phyloP scores from a whole-genome alignment of 1,140 invertebrate genomes.

The Aleiodes sp. region DNA sequence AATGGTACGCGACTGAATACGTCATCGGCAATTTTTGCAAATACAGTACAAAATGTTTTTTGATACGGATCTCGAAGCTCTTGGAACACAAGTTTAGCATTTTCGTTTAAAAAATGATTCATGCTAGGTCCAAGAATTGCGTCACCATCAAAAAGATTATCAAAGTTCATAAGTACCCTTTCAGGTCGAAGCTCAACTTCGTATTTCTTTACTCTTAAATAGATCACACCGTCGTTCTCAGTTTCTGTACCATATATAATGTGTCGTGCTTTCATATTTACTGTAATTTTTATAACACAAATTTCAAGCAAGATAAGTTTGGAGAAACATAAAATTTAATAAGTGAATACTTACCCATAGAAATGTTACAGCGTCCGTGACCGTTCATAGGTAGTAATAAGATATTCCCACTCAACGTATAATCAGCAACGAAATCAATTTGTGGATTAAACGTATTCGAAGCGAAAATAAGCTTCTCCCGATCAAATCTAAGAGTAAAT shows the following conservation, averaged over 20 bases:
- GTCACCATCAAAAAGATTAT: slow-evolving; percentile 72
- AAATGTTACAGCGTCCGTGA: slow-evolving; percentile 74
- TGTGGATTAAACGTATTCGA: slow-evolving; percentile 56
- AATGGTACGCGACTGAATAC: slow-evolving; percentile 73
- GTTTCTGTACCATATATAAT: slow-evolving; percentile 69
- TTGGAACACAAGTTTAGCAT: slow-evolving; percentile 73
- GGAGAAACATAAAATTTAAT: neutral
- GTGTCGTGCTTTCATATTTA: slow-evolving; percentile 70
- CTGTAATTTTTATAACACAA: slow-evolving; percentile 52
- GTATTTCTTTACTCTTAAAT: slow-evolving; percentile 71
- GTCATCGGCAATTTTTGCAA: slow-evolving; percentile 70
- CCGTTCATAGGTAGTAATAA: slow-evolving; percentile 77
- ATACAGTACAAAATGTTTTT: slow-evolving; percentile 70
- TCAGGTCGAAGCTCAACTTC: slow-evolving; percentile 68
- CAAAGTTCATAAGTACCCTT: slow-evolving; percentile 68
- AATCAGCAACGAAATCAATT: slow-evolving; percentile 72
- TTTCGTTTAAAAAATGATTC: slow-evolving; percentile 72
- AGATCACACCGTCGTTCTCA: slow-evolving; percentile 68
- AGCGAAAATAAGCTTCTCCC: slow-evolving; percentile 63
- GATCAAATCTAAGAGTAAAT: slow-evolving; percentile 48
- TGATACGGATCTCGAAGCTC: slow-evolving; percentile 73
- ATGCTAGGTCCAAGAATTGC: slow-evolving; percentile 64
- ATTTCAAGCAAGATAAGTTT: neutral
- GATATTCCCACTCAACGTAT: slow-evolving; percentile 75
- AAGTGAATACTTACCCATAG: slow-evolving; percentile 68